Percentiles rank a stretch among this genome's conserved stretches.
phyloP scores from a whole-genome alignment of 2,797 vertebrate species.

The Aeoliscus strigatus region DNA sequence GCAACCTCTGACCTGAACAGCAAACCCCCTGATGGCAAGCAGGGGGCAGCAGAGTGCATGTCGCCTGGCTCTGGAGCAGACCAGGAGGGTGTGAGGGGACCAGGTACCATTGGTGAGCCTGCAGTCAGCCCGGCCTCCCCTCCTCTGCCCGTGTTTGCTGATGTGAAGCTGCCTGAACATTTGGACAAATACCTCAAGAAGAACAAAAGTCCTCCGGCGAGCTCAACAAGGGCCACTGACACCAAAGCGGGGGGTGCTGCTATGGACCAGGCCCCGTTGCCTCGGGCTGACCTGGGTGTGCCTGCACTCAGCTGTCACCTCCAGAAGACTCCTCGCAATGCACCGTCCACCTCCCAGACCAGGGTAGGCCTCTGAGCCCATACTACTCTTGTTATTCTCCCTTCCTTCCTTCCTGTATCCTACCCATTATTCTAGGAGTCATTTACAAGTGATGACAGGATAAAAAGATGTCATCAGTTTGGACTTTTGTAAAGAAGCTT shows the following conservation, averaged over 20 bases:
- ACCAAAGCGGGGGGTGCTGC: slow-evolving; percentile 24
- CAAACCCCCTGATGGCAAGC: slow-evolving; percentile 16
- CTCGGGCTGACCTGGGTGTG: slow-evolving; percentile 46
- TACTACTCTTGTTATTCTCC: too few species aligned
- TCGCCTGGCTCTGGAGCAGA: slow-evolving; percentile 23
- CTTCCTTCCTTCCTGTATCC: too few species aligned
- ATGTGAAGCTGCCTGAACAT: slow-evolving; percentile 71
- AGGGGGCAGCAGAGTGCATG: slow-evolving; percentile 26
- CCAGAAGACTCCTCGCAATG: slow-evolving; percentile 46
- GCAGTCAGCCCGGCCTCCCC: slow-evolving; percentile 36
- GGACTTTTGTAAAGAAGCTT: slow-evolving; percentile 19
- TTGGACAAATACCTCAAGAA: slow-evolving; percentile 78
- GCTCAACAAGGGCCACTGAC: slow-evolving; percentile 12
- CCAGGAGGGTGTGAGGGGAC: slow-evolving; percentile 15
- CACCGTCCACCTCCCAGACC: slow-evolving; percentile 30
- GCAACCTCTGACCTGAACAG: slow-evolving; percentile 19
- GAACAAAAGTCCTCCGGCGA: too few species aligned
- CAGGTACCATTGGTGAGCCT: slow-evolving; percentile 42
- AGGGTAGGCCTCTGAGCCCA: slow-evolving; percentile 42
- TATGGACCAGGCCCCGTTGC: slow-evolving; percentile 31
- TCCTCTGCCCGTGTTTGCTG: slow-evolving; percentile 61
- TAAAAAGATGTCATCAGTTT: slow-evolving; percentile 4
- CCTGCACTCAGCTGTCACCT: slow-evolving; percentile 56
- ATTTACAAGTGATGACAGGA: slow-evolving; percentile 47
- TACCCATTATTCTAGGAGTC: too few species aligned